Base-by-base conservation (phyloP, 2,888 invertebrate genomes). In the Agelastica alni region DNA sequence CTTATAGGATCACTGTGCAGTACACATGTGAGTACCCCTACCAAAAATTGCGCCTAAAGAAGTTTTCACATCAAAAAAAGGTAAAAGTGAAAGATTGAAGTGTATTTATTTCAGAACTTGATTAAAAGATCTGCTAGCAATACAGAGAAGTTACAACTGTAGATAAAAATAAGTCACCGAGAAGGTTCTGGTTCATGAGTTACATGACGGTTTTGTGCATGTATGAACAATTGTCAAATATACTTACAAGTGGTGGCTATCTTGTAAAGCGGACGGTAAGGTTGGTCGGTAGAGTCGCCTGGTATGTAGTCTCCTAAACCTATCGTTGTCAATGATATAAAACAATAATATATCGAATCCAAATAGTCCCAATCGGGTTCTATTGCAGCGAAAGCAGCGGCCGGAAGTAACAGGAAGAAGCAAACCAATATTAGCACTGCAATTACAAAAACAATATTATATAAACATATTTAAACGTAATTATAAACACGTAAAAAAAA, bases 221-320 rank as follows among this genome's bases (percentile, higher is more conserved):
- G n/a, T n/a, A n/a, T n/a, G n/a, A n/a, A n/a, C n/a, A n/a, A n/a
- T n/a, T n/a, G n/a, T n/a, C n/a, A 26, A 9, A 10, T 12, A 20
- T 20, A 39, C 82, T 82, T 77, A 87, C 89, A 81, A 54, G 91
- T 91, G 16, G 89, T 89, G 52, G 82, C 82, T 46, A 93, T 85
- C 81, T 93, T 93, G 77, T 94, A 94, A 10, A 92, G 63, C 1
- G 91, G 87, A 34, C 91, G 80, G 78, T 87, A 85, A n/a, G 83
- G 82, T 72, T 91, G 89, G 62, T 85, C 83, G 0, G 87, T 85
- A 6, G 85, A 81, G 71, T 93, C 92, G 0, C 91, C 91, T 0
- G 93, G 93, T 61, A 93, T 91, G 78, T 91, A 93, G 77, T 94
- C 94, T 0, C 93, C 93, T 2, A 94, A 81, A 9, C 93, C 91